phyloP scores from a whole-genome alignment of 2,797 vertebrate species.

The Poecilia velifera region DNA sequence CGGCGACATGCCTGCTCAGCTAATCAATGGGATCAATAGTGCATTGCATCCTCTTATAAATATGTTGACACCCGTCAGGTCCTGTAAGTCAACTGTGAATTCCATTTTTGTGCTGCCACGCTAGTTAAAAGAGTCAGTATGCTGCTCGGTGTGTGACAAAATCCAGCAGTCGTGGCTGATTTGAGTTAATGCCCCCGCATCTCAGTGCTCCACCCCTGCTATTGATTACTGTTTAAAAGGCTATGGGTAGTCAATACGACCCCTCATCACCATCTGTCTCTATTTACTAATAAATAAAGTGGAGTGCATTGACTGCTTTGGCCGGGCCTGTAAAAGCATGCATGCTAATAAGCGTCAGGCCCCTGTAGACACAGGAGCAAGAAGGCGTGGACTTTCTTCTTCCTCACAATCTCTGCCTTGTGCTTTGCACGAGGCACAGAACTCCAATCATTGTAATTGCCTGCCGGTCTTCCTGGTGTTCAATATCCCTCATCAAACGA shows the following conservation, averaged over 20 bases:
- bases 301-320: constrained; percentile 90
- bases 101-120: not conserved
- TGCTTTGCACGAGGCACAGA: constrained; percentile 49
- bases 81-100: constrained; percentile 25
- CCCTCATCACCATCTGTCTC: constrained; percentile 90
- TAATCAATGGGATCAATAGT: constrained; percentile 83
- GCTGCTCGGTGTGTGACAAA: constrained; percentile 8
- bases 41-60: constrained; percentile 70
- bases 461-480: constrained; percentile 76
- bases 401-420: constrained; percentile 46
- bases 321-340: constrained; percentile 91
- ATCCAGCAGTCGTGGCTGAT: constrained; percentile 52
- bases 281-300: constrained; percentile 99
- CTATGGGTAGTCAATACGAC: constrained; percentile 91
- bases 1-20: constrained; percentile 75
- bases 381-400: constrained; percentile 51
- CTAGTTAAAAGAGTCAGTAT: constrained; percentile 7
- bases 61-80: constrained; percentile 52
- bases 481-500: constrained; percentile 77
- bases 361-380: constrained; percentile 77
- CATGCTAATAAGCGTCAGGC: constrained; percentile 91
- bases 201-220: constrained; percentile 73
- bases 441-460: constrained; percentile 85
- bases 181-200: constrained; percentile 78
- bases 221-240: constrained; percentile 89